Evolutionary conservation across 2,113 vertebrate genomes (phyloP), one percentile per base, ranked within the genome.

Genomic region (Thomomys bottae): DNA sequence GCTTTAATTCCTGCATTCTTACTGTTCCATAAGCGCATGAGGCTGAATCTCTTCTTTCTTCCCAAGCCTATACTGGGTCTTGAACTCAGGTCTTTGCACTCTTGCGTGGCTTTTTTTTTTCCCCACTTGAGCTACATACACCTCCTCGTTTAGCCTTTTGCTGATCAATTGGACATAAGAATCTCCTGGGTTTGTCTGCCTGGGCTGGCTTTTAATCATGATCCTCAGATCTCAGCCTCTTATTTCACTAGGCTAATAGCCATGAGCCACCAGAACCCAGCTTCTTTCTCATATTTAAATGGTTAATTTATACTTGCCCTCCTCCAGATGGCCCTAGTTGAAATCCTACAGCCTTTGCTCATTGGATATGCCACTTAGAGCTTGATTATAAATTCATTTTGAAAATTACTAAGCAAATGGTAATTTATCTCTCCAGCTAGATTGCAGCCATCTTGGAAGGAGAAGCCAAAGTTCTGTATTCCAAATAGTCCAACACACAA

Each of bases 281-380:
- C 45, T 49, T 91, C 42, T 82, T 72, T 68, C 28, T 23, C 12
- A 14, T 34, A 64, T 82, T 95, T 94, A 77, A 91, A 70, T 64
- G 26, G 67, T 40, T 36, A 82, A 24, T 64, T 63, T 87, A 91
- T 88, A 61, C 8, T 66, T 94, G 10, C 68, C n/a, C 8, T 87
- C n/a, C 23, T 84, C 7, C n/a, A 61, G 38, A 54, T 5, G 4
- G 67, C 34, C 24, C 26, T 38, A 79, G 76, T 4, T 17, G 64
- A 92, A 86, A 77, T 80, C 18, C n/a, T 68, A 34, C 2, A 71
- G 88, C 5, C 68, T 76, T 68, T 92, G 89, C 6, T 24, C 21
- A 42, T 63, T 75, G 30, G 9, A 26, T 38, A 70, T 72, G 57
- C 23, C 11, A 59, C 45, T 87, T 68, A 73, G 14, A 59, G 75